Percentiles rank a stretch among this genome's conserved stretches.
Evolutionary conservation across 2,113 vertebrate genomes (phyloP).

Genomic region (Platycercus adscitus): DNA sequence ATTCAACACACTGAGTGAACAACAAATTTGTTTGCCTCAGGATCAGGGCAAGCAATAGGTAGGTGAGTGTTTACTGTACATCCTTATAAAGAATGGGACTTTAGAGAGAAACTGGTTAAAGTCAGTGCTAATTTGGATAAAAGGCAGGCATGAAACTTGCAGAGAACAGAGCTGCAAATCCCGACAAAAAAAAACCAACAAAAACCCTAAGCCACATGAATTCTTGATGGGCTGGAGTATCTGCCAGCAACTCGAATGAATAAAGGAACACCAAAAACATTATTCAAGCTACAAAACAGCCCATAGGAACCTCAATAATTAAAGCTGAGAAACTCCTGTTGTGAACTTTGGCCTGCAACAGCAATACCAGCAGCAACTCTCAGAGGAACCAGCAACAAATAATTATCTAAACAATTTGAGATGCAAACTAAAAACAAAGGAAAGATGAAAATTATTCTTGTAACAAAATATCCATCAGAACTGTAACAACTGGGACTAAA

Average conservation of each 20-base stretch:
- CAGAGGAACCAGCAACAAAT: not conserved
- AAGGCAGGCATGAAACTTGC: not conserved
- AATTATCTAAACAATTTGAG: not conserved
- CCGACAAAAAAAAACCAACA: not conserved
- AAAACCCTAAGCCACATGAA: not conserved
- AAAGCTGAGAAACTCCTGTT: not conserved
- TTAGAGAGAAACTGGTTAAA: not conserved
- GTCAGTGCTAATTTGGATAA: not conserved
- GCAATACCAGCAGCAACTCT: not conserved
- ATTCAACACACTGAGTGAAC: not conserved
- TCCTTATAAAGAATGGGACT: not conserved
- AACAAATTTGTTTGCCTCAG: not conserved
- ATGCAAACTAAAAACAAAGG: not conserved
- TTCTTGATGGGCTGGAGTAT: not conserved
- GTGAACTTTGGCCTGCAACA: not conserved
- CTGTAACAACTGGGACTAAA: not conserved
- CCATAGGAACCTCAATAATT: not conserved
- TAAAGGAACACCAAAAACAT: not conserved
- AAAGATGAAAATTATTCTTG: not conserved
- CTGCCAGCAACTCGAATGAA: not conserved
- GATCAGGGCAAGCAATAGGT: not conserved
- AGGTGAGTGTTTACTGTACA: not conserved
- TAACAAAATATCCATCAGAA: not conserved
- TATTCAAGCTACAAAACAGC: not conserved
- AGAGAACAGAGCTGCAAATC: not conserved